Base-by-base conservation (phyloP, 2,113 vertebrate genomes). In the Rutilus rutilus region DNA sequence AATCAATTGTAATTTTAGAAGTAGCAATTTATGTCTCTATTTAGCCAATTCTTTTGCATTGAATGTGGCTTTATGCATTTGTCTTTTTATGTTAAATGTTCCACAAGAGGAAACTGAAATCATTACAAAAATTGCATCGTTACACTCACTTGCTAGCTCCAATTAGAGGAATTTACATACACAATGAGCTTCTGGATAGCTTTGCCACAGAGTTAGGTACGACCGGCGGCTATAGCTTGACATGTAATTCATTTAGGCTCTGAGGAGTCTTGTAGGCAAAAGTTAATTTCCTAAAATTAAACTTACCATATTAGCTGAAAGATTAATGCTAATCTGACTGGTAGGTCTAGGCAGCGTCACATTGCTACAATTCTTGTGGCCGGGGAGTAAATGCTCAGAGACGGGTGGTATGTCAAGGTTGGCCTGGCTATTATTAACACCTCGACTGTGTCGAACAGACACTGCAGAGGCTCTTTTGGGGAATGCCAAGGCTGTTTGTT, bases 281-380 rank as follows among this genome's bases (percentile, higher is more conserved):
- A 94, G 93, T 94, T 93, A 90, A 93, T 94, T 95, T 94, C 90
- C 92, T 92, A 89, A 93, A 94, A 94, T 94, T 92, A 93, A 94
- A 92, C 90, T 93, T 91, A 93, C 89, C 90, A 85, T 92, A 92
- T 94, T 93, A 92, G 90, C 92, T 91, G 88, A 92, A 90, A 92
- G 88, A 89, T 93, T 94, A 94, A 94, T 93, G 92, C 83, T 93
- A 94, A 94, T 94, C 90, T 92, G 90, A 90, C 90, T 87, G 81
- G 85, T 87, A 78, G 91, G 91, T 92, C 93, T 93, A 89, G 59
- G 79, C 88, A 89, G 93, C 85, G 89, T 92, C 88, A 76, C 78
- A 83, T 90, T 90, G 76, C 85, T 84, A 88, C 84, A 91, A 54
- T 15, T 89, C 88, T 91, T 85, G 84, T 90, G 86, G 89, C 88